Base-by-base conservation (phyloP, 2,888 invertebrate genomes). In the Seira sanloemensis region DNA sequence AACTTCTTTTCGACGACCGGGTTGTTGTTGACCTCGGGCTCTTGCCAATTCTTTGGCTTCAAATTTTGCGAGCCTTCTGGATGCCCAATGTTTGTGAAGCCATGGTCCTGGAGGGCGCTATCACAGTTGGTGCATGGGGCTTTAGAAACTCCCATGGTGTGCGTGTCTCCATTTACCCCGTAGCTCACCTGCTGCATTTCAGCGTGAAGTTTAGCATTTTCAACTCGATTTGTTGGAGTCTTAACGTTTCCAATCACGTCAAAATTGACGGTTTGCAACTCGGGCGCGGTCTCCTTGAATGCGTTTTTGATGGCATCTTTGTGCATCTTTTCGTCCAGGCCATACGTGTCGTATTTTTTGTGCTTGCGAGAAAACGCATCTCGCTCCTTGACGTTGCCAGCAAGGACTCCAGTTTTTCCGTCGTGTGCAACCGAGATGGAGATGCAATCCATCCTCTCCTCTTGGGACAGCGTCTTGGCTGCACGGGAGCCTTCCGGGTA, bases 101-200 rank as follows among this genome's bases (percentile, higher is more conserved):
- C 72, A 16, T 72, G 27, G 24, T 19, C 1, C 1, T 23, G 1
- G 7, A 72, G 24, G n/a, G n/a, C 50, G 1, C 5, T 18, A 27
- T 72, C 72, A 16, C 72, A 72, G 18, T 72, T 50, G 7, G 50
- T 1, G 24, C 72, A 72, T 1, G 72, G 54, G 1, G 72, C 24
- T 54, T 72, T 72, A 1, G 54, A 54, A 54, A 72, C 72, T 2
- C 54, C 54, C 50, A 72, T 12, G n/a, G 24, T 1, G n/a, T n/a
- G n/a, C 5, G 72, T 54, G 54, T 54, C 54, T 1, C 54, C 54
- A 72, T 72, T 5, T 1, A 72, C 24, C n/a, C 72, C 72, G n/a
- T 72, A 54, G n/a, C 50, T 72, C 12, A 72, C 54, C 24, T 72
- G 72, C 26, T 72, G 72, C 72, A 72, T 54, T 50, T 72, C 72